Evolutionary conservation across 1,140 invertebrate genomes (phyloP), one percentile per base, ranked within the genome.

Genomic region (Lysiphlebus fabarum): DNA sequence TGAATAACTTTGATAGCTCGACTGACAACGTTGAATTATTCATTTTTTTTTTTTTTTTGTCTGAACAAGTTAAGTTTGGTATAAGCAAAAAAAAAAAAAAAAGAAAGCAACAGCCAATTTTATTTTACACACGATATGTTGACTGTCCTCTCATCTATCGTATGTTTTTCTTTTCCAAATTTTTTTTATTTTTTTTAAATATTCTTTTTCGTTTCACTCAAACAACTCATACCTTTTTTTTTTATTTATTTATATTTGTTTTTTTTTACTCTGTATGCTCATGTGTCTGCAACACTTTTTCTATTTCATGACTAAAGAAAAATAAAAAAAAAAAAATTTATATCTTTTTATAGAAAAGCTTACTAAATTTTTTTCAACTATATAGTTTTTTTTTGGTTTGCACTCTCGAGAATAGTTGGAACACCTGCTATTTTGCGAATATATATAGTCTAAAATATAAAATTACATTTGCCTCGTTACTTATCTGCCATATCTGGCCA

Each of bases 351-450:
- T 4, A 26, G 17, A 26, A 65, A 67, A 68, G 67, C 64, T 62
- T 50, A 60, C 61, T 70, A 70, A 70, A 69, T 67, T 71, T 69
- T 60, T 62, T 51, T 48, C 17, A 37, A 45, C 56, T 41, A 51
- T 40, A 48, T 51, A 51, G 50, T 48, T 51, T 57, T 40, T 60
- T 54, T 49, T 43, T 50, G 33, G 12, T 36, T n/a, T n/a, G 34
- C 11, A 53, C 43, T 60, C 14, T 49, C 40, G 38, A 53, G 58
- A 26, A 51, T 53, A 26, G 58, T 38, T 26, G 14, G 26, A 34
- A 53, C 58, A 59, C 58, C 58, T 59, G 50, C 47, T 41, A 36
- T 41, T 33, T 36, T 58, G 36, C 12, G 49, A 37, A 41, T 37
- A 47, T 9, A 44, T 49, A 36, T n/a, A 7, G 53, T 41, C 47